A percentile compares a stretch with the other conserved stretches of the same genome.
Conservation (phyloP, 2,797 vertebrate species). For the Aulostomus chinensis region DNA sequence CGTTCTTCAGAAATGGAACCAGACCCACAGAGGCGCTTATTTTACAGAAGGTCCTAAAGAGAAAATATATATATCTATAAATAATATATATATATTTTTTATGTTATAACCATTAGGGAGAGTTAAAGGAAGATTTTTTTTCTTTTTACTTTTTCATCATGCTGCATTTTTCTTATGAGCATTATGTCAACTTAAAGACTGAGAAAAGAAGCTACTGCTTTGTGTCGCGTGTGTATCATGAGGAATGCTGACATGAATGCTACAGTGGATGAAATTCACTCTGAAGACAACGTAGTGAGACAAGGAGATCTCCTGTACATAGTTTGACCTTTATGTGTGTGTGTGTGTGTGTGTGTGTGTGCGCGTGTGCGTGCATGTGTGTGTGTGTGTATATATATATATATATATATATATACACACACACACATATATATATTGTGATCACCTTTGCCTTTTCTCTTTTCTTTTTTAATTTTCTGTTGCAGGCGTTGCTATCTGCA, state of each 20-base stretch:
- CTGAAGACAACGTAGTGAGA: constrained; percentile 56
- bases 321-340: constrained; percentile 81
- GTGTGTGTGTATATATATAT: constrained; percentile 80
- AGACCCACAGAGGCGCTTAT: constrained; percentile 51
- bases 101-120: constrained; percentile 65
- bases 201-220: constrained; percentile 63
- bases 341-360: too few species aligned
- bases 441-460: constrained; percentile 79
- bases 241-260: constrained; percentile 66
- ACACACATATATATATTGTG: constrained; percentile 81
- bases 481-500: constrained; percentile 81
- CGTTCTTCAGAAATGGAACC: constrained; percentile 52
- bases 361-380: too few species aligned
- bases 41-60: constrained; percentile 57
- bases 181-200: constrained; percentile 59
- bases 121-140: constrained; percentile 35
- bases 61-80: constrained; percentile 79
- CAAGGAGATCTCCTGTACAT: constrained; percentile 74
- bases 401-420: constrained; percentile 80
- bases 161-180: constrained; percentile 75
- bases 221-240: constrained; percentile 68
- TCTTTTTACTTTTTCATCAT: constrained; percentile 65
- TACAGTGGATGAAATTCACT: constrained; percentile 65
- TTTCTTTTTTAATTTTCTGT: constrained; percentile 66
- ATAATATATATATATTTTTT: too few species aligned